Evolutionary conservation across 2,113 vertebrate genomes (phyloP), one percentile per base, ranked within the genome.

Genomic region (Opisthocomus hoazin): DNA sequence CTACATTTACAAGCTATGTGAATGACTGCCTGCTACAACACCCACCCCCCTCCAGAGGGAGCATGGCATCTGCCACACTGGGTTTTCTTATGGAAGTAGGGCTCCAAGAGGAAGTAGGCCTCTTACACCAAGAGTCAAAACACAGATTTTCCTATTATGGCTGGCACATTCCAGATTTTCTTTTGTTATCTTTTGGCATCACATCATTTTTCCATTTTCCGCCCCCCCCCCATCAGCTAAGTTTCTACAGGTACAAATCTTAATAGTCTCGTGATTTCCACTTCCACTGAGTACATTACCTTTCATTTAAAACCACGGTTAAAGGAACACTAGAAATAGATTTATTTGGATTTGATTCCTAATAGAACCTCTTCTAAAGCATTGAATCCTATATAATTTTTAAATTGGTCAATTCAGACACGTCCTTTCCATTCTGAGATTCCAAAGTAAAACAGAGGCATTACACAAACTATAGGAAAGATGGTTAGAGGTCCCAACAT

Each of bases 391-490:
- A 32, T 60, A 23, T 36, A 58, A 39, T 13, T 63, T 83, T 73
- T 24, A 71, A n/a, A 4, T 21, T 81, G 3, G 27, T 32, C 50
- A 41, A 3, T 43, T 79, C 27, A 65, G 26, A 41, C 6, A 70
- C 75, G 2, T 26, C 3, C 2, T 70, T 93, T 65, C 30, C 5
- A 56, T 41, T 41, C 0, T 37, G 22, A 69, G 82, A 57, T 26
- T 78, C 29, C 22, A 41, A 69, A 73, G 7, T 46, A 37, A 78
- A 82, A 54, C 5, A 73, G 13, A 73, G 6, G 5, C 0, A 0
- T 50, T 68, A 29, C 32, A 88, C 5, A 64, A 77, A 39, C 7
- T 10, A 16, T 15, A 77, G 26, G 32, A 36, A 64, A 45, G 12
- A 20, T 21, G 3, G 10, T 53, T 10, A 64, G 7, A n/a, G 9